phyloP scores from a whole-genome alignment of 2,888 invertebrate genomes.

The Rosalia funebris region DNA sequence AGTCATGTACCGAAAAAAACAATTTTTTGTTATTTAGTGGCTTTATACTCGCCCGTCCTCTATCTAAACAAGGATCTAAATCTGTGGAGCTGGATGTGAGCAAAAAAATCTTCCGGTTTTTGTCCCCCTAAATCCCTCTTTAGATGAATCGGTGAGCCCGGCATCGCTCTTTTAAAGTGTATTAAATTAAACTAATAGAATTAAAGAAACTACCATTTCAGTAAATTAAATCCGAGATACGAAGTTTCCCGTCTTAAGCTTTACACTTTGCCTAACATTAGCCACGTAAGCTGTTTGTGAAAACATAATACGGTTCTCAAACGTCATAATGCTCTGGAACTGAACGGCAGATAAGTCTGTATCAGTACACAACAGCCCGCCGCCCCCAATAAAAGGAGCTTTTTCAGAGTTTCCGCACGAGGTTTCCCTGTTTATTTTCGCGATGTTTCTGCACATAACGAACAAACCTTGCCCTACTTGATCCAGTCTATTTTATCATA shows the following conservation, averaged over 20 bases:
- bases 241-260: slow-evolving; percentile 23
- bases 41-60: not conserved
- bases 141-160: not conserved
- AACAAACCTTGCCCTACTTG: slow-evolving; percentile 14
- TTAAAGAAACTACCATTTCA: slow-evolving; percentile 33
- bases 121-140: not conserved
- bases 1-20: not conserved
- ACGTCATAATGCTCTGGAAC: slow-evolving; percentile 35
- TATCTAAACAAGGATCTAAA: slow-evolving; percentile 1
- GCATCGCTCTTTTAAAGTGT: not conserved
- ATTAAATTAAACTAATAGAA: slow-evolving; percentile 16
- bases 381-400: slow-evolving; percentile 37
- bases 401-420: slow-evolving; percentile 11
- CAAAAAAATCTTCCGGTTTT: not conserved
- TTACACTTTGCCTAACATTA: slow-evolving; percentile 16
- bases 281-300: slow-evolving; percentile 24
- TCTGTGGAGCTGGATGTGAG: not conserved
- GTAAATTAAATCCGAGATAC: slow-evolving; percentile 34
- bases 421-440: slow-evolving; percentile 6
- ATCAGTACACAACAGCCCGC: slow-evolving; percentile 43
- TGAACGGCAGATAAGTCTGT: slow-evolving; percentile 42
- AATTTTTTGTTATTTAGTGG: slow-evolving; percentile 2
- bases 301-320: slow-evolving; percentile 23
- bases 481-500: slow-evolving; percentile 21
- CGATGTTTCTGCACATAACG: slow-evolving; percentile 5